Evolutionary conservation across 2,113 vertebrate species (phyloP).

Genomic region (Notothenia coriiceps): DNA sequence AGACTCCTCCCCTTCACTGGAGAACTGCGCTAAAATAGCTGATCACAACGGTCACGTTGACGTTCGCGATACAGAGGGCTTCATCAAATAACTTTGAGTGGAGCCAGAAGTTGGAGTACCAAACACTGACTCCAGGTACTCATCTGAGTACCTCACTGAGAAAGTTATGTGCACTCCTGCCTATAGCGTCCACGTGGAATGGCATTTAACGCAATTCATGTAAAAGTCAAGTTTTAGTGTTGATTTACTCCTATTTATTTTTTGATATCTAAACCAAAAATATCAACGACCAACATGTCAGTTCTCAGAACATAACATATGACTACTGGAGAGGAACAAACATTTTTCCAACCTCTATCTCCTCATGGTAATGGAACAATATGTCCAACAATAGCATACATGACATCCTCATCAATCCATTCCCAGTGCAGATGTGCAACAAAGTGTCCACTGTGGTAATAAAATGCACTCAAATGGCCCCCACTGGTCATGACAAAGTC

Average conservation of each 20-base stretch:
- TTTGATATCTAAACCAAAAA: background rate
- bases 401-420: constrained; percentile 6
- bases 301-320: background rate
- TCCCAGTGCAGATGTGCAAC: constrained; percentile 26
- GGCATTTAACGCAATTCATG: background rate
- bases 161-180: no score
- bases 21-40: no score
- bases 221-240: background rate
- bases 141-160: no score
- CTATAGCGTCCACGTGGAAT: background rate
- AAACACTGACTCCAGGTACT: no score
- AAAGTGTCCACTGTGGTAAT: constrained; percentile 37
- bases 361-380: constrained; percentile 3
- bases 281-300: background rate
- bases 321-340: background rate
- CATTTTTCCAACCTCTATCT: constrained; percentile 6
- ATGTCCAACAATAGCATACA: constrained; percentile 9
- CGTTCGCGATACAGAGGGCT: no score
- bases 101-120: no score
- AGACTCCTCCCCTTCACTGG: no score
- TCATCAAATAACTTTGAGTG: no score
- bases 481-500: constrained; percentile 46
- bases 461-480: constrained; percentile 50
- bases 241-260: background rate
- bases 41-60: no score